Evolutionary conservation across 2,797 vertebrate genomes (phyloP).

Genomic region (Tapirus indicus): DNA sequence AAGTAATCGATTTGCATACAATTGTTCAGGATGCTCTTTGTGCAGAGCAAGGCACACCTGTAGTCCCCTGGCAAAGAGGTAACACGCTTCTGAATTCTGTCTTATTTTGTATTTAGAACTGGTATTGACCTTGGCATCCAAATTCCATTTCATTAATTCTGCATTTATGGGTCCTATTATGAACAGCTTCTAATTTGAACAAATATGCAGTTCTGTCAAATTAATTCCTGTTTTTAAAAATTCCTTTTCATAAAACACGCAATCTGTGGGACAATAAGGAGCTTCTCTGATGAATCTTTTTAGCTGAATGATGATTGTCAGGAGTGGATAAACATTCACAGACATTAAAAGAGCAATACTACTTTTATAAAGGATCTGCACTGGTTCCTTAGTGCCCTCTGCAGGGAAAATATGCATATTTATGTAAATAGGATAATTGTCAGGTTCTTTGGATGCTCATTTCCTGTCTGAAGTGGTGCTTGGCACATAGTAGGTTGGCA

Average conservation of each 20-base stretch:
- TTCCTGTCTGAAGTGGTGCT: not conserved
- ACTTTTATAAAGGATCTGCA: constrained; percentile 61
- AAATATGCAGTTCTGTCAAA: constrained; percentile 20
- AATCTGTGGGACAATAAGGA: constrained; percentile 67
- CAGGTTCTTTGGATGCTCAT: not conserved
- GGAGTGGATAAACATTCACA: constrained; percentile 35
- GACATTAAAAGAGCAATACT: not conserved
- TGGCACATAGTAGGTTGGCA: constrained; percentile 52
- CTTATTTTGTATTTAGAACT: not conserved
- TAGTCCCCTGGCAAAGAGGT: not conserved
- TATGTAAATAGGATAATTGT: not conserved
- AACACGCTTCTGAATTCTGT: not conserved
- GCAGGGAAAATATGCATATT: constrained; percentile 16
- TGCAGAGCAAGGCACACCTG: not conserved
- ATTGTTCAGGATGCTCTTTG: not conserved
- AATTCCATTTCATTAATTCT: constrained; percentile 10
- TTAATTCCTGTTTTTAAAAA: constrained; percentile 67
- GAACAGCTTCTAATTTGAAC: constrained; percentile 32
- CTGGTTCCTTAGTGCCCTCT: constrained; percentile 17
- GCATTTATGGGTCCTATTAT: not conserved
- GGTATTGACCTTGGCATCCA: not conserved
- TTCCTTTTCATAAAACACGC: constrained; percentile 57
- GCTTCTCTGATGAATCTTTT: constrained; percentile 12
- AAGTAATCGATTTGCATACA: not conserved
- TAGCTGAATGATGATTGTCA: not conserved